A percentile compares a stretch with the other conserved stretches of the same genome.
Evolutionary conservation across 2,797 vertebrate genomes (phyloP).

Genomic region (Pantherophis vulpinus): DNA sequence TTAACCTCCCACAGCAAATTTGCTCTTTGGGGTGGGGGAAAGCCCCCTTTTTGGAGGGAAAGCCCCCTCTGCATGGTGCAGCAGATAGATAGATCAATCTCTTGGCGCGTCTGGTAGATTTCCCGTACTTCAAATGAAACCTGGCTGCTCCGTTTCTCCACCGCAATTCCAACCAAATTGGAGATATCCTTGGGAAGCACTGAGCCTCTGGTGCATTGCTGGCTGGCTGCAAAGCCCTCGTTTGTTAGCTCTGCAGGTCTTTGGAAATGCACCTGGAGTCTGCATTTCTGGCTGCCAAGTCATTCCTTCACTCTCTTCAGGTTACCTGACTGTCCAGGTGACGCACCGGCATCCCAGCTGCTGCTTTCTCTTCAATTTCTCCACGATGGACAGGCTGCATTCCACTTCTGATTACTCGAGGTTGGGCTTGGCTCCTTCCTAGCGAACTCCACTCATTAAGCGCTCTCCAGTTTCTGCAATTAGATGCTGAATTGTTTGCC

Average conservation of each 20-base stretch:
- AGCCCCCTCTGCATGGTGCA: background rate
- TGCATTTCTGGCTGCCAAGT: background rate
- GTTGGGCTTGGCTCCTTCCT: background rate
- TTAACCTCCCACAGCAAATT: background rate
- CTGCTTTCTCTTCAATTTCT: background rate
- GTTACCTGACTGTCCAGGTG: conserved; percentile 13
- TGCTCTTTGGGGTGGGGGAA: background rate
- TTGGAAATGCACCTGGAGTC: background rate
- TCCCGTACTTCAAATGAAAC: background rate
- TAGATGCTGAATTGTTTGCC: conserved; percentile 10
- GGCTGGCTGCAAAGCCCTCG: background rate
- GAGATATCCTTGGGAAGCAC: background rate
- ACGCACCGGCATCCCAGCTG: background rate
- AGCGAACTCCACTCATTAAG: conserved; percentile 1
- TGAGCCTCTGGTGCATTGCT: background rate
- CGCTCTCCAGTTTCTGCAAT: conserved; percentile 26
- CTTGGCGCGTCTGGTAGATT: background rate
- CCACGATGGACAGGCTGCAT: background rate
- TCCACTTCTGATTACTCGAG: background rate
- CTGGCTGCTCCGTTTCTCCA: too few species aligned
- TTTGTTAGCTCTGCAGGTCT: background rate
- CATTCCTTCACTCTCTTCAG: background rate
- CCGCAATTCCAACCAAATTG: background rate
- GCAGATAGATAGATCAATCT: background rate
- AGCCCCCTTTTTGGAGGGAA: background rate